Base-by-base conservation (phyloP, 2,797 vertebrate genomes). In the Poecile montanus region DNA sequence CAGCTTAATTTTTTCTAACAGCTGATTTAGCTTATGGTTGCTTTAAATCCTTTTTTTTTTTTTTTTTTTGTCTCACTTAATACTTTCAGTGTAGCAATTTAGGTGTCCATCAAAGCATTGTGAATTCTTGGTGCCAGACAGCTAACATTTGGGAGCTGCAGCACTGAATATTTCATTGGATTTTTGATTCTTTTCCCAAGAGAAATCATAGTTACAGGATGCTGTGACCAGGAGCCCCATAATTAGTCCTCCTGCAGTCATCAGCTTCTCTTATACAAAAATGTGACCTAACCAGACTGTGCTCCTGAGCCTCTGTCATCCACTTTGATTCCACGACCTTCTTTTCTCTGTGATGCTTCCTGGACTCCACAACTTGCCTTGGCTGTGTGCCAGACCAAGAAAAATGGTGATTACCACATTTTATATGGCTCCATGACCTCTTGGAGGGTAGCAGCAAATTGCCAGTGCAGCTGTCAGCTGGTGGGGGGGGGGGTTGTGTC, bases 381-480 rank as follows among this genome's bases (percentile, higher is more conserved):
- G 84, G 61, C 75, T 65, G 7, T 0, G 1, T 36, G 61, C 65
- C 89, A 68, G 56, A 16, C 30, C 25, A 65, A 83, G 68, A 51
- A 54, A 61, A 89, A 32, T 19, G 23, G 40, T 72, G 40, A 36
- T 77, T 91, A 44, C 57, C 80, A 13, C 22, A 61, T 67, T 88
- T 76, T 45, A 8, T 25, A 42, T 4, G 72, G 85, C 32, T 88
- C 78, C 56, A 23, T 60, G 75, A 93, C 91, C 87, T 85, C 85
- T 83, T 27, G 3, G 54, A 85, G 65, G n/a, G 44, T 61, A 72
- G 89, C 9, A 88, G 76, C 54, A 92, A 80, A 93, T 68, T 95
- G 60, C 58, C 81, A 83, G 68, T 50, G 87, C 94, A 97, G 95
- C 96, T 97, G 94, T 96, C 96, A 97, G 92, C 94, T 96, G 96